Base-by-base conservation (phyloP, 64 coral and sea anemone genomes). In the Orbicella faveolata region DNA sequence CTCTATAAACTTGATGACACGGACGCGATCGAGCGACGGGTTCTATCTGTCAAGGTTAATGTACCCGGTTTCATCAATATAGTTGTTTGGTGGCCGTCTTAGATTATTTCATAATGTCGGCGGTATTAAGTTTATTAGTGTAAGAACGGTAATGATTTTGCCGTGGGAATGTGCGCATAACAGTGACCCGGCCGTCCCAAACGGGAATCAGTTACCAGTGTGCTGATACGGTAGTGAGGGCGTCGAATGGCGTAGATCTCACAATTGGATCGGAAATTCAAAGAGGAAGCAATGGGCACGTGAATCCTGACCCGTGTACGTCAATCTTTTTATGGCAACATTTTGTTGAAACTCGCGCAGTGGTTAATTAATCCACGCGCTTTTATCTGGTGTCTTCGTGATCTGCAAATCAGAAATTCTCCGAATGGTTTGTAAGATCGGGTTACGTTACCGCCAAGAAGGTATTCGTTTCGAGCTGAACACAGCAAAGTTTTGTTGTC, bases 381-480 rank as follows among this genome's bases (percentile, higher is more conserved):
- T 65, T 41, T 48, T 6, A 48, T 48, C 44, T 48, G 59, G 35
- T 25, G 20, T 11, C 21, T 70, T 70, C n/a, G 67, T 33, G 67
- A 52, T 63, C 34, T 9, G 23, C 9, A 21, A 65, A 84, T 85
- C 65, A 69, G 5, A 85, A 70, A 85, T 85, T 85, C 82, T 73
- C 65, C 82, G 65, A 73, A 85, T 85, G 34, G 82, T 85, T 85
- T 85, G 9, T 9, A 85, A 85, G 82, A 85, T 85, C 65, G 72
- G 52, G 82, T 85, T 72, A 72, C 82, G 13, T 70, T 70, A 25
- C 21, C 21, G 7, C 67, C 25, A 9, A 26, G n/a, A 70, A n/a
- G 67, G 67, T 26, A 70, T 70, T 70, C 67, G 4, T 70, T 70
- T 70, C 67, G 67, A 70, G n/a, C 67, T 23, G 3, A 25, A 26